Conservation (phyloP, 2,113 vertebrate species). For the Mesocricetus auratus region DNA sequence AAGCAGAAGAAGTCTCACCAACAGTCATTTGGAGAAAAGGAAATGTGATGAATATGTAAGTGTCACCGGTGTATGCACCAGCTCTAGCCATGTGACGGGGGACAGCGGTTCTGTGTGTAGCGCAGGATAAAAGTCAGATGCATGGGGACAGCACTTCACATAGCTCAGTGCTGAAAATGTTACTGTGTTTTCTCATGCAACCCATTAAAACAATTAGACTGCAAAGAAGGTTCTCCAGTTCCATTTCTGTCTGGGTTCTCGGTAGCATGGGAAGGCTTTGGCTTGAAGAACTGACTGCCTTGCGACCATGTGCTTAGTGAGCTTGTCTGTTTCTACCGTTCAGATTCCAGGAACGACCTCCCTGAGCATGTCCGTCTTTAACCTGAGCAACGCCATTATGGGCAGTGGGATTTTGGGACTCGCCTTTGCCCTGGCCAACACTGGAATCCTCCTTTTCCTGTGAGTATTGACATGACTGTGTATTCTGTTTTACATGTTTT, state of each 20-base stretch:
- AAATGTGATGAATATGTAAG: conserved; percentile 90
- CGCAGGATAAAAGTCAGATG: not conserved
- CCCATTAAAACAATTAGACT: not conserved
- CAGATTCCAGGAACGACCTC: conserved; percentile 90
- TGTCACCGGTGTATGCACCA: not conserved
- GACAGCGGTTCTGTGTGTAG: not conserved
- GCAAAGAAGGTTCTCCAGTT: conserved; percentile 20
- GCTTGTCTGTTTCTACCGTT: conserved; percentile 66
- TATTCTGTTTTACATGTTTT: conserved; percentile 65
- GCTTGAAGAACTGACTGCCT: not conserved
- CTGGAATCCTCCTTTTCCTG: conserved; percentile 90
- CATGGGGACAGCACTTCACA: not conserved
- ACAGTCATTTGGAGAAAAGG: conserved; percentile 90
- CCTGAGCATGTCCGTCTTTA: conserved; percentile 89
- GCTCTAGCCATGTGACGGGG: not conserved
- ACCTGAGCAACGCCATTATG: conserved; percentile 91
- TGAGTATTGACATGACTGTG: conserved; percentile 83
- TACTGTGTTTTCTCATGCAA: conserved; percentile 35
- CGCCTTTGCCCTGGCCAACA: conserved; percentile 90
- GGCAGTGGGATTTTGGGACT: conserved; percentile 91
- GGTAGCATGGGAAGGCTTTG: not conserved
- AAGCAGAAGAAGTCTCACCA: conserved; percentile 89
- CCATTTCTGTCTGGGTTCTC: not conserved
- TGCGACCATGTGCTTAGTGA: not conserved
- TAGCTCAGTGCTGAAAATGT: not conserved